Evolutionary conservation across 2,797 vertebrate genomes (phyloP), one percentile per base, ranked within the genome.

Genomic region (Lacerta viridis): DNA sequence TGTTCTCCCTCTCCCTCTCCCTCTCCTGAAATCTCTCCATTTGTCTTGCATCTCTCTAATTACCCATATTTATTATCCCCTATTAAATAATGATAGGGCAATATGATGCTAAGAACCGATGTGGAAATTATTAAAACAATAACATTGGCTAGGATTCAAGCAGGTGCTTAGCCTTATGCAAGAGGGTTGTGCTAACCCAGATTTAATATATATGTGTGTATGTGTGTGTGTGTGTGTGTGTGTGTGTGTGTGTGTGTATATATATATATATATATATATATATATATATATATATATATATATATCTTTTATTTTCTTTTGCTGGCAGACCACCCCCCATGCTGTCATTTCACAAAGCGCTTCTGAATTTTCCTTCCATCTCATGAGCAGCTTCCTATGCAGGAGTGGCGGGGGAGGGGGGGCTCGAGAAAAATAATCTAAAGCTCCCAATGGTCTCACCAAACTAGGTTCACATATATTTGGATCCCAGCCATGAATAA

Each of bases 1-100:
- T 71, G 18, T 83, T 15, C 50, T 84, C 71, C 11, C 50, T 74
- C n/a, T 84, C 71, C 11, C 50, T 74, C n/a, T 55, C 15, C 36
- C 69, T 36, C 55, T 43, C 41, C 50, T 64, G 17, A 7, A 64
- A 64, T 64, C 20, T 64, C 59, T 61, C 59, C 2, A 0, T 61
- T 23, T 61, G 59, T 61, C 59, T 61, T 61, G 0, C 59, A 61
- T 61, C 59, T 61, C 18, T 64, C 61, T 64, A 64, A 64, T 23
- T 64, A 6, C 20, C 20, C 61, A 64, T 64, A 18, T 64, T 64
- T 64, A 64, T 64, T 71, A 15, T 23, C 71, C 59, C 55, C 71
- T 61, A 64, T 76, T 75, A 85, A 75, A 29, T 84, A 84, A 46
- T 77, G 64, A 59, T 85, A 64, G 55, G 39, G 61, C 50, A 77